Percentiles rank a stretch among this genome's conserved stretches.
Conservation (phyloP, 2,797 vertebrate genomes). For the Cynodonichthys magdalenae region DNA sequence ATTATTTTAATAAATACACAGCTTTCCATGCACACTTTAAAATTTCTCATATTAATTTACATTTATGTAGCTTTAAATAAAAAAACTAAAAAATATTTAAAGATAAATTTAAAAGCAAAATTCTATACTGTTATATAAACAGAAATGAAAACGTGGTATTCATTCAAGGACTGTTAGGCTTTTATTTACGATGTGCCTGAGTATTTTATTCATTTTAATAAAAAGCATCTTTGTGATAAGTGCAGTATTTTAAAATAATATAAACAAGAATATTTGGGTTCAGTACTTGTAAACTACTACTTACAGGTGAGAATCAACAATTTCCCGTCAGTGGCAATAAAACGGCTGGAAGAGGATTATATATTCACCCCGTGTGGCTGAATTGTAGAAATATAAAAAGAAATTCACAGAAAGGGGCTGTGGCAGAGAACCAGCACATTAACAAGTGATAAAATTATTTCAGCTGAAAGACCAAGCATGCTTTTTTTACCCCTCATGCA, state of each 20-base stretch:
- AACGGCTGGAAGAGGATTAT: slow-evolving; percentile 14
- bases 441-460: slow-evolving; percentile 38
- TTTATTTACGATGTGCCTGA: not conserved
- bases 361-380: not conserved
- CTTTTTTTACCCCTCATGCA: slow-evolving; percentile 41
- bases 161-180: not conserved
- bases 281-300: slow-evolving; percentile 1
- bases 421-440: slow-evolving; percentile 21
- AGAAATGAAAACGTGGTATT: no score
- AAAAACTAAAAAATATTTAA: no score
- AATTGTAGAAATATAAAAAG: slow-evolving; percentile 14
- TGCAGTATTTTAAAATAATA: not conserved
- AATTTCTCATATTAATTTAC: no score
- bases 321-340: not conserved
- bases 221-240: not conserved
- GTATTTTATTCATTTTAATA: not conserved
- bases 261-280: not conserved
- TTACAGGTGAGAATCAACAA: not conserved
- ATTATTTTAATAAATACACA: no score
- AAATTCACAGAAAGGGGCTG: slow-evolving; percentile 4
- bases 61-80: no score
- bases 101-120: no score
- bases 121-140: no score
- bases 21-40: no score
- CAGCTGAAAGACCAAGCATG: slow-evolving; percentile 34